phyloP scores from a whole-genome alignment of 2,797 vertebrate genomes.

The Melanotaenia boesemani region DNA sequence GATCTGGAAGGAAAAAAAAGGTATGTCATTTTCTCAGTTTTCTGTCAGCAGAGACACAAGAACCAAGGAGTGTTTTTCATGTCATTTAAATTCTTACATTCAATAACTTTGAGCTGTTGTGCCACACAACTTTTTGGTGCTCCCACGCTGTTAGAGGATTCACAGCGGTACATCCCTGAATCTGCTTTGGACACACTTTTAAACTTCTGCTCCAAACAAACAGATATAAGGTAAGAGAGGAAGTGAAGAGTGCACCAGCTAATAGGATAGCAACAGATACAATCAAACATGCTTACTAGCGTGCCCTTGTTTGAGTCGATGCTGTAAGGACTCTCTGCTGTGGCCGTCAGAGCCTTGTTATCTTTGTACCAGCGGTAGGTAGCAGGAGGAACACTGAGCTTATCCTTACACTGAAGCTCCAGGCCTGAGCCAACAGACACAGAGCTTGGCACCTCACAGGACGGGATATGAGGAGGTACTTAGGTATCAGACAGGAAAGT shows the following conservation, averaged over 20 bases:
- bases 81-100: conserved; percentile 68
- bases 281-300: conserved; percentile 83
- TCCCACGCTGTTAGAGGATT: conserved; percentile 83
- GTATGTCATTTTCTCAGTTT: neutral
- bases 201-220: conserved; percentile 78
- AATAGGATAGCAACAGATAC: neutral
- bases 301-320: conserved; percentile 88
- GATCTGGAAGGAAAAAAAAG: conserved; percentile 63
- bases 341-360: conserved; percentile 79
- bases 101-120: conserved; percentile 74
- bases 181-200: conserved; percentile 77
- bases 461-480: conserved; percentile 90
- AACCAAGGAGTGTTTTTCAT: no score
- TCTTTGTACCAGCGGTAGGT: conserved; percentile 95
- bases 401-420: conserved; percentile 91
- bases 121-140: conserved; percentile 83
- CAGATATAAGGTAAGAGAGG: neutral
- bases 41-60: neutral
- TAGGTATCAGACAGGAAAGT: conserved; percentile 9
- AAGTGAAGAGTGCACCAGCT: neutral
- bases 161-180: conserved; percentile 82
- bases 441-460: conserved; percentile 89
- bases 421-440: conserved; percentile 87
- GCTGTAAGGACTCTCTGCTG: conserved; percentile 83
- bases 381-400: conserved; percentile 88